Base-by-base conservation (phyloP, 1,140 invertebrate species). In the Neodiprion fabricii region DNA sequence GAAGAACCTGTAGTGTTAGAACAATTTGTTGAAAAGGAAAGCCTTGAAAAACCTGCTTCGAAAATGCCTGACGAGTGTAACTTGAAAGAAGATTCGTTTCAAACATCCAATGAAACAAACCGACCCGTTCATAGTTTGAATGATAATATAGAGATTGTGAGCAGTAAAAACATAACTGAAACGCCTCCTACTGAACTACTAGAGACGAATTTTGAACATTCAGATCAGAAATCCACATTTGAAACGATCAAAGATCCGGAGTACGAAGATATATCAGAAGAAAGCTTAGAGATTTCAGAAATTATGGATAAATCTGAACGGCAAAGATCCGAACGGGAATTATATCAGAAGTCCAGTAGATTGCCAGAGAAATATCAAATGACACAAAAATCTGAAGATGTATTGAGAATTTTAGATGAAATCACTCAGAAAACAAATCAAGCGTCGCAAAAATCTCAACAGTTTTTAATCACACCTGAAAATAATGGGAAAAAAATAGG, bases 231-330 rank as follows among this genome's bases (percentile, higher is more conserved):
- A 9, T 17, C 47, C 11, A 67, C 4, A 23, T 17, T 47, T 67
- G 21, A 72, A 73, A 21, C 70, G 48, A 66, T 75, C 8, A 82
- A 79, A 48, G 85, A 88, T 76, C 81, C 86, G 7, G 86, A 87
- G n/a, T 88, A 87, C 49, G 86, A 87, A 49, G 87, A 89, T 73
- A 88, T 88, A 47, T 88, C 87, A 1, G 87, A 88, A 48, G 87
- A 89, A 68, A 87, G 86, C 70, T 78, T 87, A 8, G 87, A 89
- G 76, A 83, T 88, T 0, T 87, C 86, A 3, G 85, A 87, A 79
- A 89, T 89, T 72, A 80, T 86, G 8, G 85, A 87, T 67, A 83
- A 75, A 79, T 84, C 83, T 9, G 81, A 85, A 11, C 70, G 67
- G 1, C 73, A 66, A 21, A 69, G 40, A 50, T 17, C 53, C 11